These are phyloP conservation scores for Drosophila meridiana DNA, from an alignment of 2,888 invertebrate genomes.

Conservation along the genomic window DNA sequence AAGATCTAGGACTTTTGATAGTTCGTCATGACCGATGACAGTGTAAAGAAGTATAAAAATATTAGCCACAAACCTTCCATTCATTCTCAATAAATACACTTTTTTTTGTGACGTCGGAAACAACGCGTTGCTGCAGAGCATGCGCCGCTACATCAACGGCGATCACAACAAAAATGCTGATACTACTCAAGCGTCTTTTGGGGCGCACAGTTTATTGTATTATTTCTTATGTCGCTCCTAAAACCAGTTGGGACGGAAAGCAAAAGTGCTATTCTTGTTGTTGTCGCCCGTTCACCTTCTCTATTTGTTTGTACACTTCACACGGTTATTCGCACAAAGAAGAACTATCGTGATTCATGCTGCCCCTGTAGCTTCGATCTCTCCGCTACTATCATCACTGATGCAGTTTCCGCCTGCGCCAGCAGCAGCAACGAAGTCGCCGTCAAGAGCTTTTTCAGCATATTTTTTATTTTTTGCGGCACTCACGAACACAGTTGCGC, in stretches of 20 bases:
- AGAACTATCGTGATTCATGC: constrained; percentile 74
- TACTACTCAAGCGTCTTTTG: constrained; percentile 33
- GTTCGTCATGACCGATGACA: neutral
- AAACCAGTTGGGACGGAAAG: constrained; percentile 82
- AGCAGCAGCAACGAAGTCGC: constrained; percentile 61
- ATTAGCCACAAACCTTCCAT: constrained; percentile 41
- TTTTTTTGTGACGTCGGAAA: constrained; percentile 28
- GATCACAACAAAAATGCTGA: constrained; percentile 43
- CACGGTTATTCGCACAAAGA: constrained; percentile 59
- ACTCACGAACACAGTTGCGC: constrained; percentile 57
- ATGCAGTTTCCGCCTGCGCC: constrained; percentile 77
- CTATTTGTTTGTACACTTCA: constrained; percentile 63
- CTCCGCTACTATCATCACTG: constrained; percentile 43
- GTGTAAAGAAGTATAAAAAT: constrained; percentile 7
- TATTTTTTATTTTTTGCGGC: constrained; percentile 48
- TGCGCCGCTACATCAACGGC: constrained; percentile 48
- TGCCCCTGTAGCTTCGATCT: constrained; percentile 35
- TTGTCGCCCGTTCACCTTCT: constrained; percentile 52
- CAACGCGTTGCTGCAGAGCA: constrained; percentile 42
- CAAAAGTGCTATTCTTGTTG: constrained; percentile 80
- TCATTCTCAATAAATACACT: constrained; percentile 32
- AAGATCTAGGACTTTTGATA: neutral
- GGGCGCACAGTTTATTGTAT: constrained; percentile 48
- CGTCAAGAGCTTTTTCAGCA: constrained; percentile 72
- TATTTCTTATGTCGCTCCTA: constrained; percentile 56